phyloP scores from a whole-genome alignment of 2,113 vertebrate species.

The Perca schrenkii region DNA sequence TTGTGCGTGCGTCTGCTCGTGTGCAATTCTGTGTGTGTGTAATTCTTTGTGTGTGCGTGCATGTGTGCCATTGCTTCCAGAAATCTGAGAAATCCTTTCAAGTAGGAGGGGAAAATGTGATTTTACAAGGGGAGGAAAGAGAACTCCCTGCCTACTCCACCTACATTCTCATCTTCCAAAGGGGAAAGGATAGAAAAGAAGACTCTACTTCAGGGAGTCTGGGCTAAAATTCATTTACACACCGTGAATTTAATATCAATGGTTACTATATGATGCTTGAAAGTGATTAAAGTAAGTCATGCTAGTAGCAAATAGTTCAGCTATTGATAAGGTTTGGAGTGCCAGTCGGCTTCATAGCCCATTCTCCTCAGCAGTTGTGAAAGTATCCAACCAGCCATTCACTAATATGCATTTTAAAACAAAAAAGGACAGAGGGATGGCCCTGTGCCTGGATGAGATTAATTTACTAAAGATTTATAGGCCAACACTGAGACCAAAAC shows the following conservation, averaged over 20 bases:
- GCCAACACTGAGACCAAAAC: slow-evolving; percentile 44
- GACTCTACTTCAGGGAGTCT: not conserved
- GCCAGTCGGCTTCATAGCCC: slow-evolving; percentile 44
- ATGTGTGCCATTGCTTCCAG: slow-evolving; percentile 49
- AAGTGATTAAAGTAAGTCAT: not conserved
- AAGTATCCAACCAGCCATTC: slow-evolving; percentile 61
- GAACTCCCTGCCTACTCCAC: slow-evolving; percentile 28
- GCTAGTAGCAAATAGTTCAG: not conserved
- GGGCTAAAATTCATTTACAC: slow-evolving; percentile 23
- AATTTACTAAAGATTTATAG: slow-evolving; percentile 78
- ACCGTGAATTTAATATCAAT: slow-evolving; percentile 1
- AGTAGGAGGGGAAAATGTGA: slow-evolving; percentile 56
- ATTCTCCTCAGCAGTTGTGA: slow-evolving; percentile 56
- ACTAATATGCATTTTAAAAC: slow-evolving; percentile 75
- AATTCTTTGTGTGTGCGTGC: slow-evolving; percentile 16
- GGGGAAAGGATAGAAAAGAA: slow-evolving; percentile 16
- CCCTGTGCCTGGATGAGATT: slow-evolving; percentile 63
- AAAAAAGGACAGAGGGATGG: slow-evolving; percentile 64
- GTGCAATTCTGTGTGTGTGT: slow-evolving; percentile 12
- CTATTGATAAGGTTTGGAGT: not conserved
- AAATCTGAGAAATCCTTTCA: slow-evolving; percentile 71
- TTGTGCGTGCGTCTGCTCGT: not conserved
- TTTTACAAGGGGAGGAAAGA: slow-evolving; percentile 41
- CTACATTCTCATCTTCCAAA: slow-evolving; percentile 41
- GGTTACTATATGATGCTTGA: not conserved